Conservation (phyloP, 1,140 invertebrate species). For the Zelostemma sp. region DNA sequence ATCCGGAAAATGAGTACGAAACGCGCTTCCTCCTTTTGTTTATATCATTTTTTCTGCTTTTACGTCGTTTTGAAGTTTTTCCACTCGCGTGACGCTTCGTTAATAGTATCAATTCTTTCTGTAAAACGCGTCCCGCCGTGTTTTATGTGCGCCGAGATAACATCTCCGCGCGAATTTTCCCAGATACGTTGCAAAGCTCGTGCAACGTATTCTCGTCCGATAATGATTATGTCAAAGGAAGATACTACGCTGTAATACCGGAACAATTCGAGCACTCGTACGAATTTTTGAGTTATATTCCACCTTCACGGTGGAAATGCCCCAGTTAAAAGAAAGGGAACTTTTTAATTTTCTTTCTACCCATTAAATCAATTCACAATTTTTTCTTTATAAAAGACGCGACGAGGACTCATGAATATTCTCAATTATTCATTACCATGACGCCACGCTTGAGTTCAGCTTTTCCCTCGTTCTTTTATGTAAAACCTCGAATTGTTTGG, state of each 20-base stretch:
- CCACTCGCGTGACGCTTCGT: too few relatives aligned
- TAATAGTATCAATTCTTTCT: background rate
- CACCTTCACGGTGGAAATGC: too few relatives aligned
- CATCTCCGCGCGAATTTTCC: background rate
- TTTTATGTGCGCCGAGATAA: background rate
- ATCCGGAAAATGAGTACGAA: background rate
- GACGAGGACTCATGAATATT: constrained; percentile 34
- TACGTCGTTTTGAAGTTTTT: too few relatives aligned
- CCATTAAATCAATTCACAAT: too few relatives aligned
- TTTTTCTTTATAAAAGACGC: constrained; percentile 4
- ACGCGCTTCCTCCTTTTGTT: background rate
- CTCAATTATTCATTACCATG: constrained; percentile 16
- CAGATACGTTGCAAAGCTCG: too few relatives aligned
- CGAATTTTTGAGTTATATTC: too few relatives aligned
- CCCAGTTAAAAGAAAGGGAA: too few relatives aligned
- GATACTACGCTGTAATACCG: too few relatives aligned
- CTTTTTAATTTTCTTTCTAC: too few relatives aligned
- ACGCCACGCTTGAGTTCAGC: constrained; percentile 28
- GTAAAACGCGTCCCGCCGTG: background rate
- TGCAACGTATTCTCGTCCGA: too few relatives aligned
- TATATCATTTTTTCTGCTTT: constrained; percentile 1
- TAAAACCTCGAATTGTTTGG: constrained; percentile 29
- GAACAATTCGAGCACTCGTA: too few relatives aligned
- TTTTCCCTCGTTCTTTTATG: constrained; percentile 39
- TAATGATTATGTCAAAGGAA: too few relatives aligned